A percentile compares a stretch with the other conserved stretches of the same genome.
phyloP scores from a whole-genome alignment of 2,888 invertebrate species.

The Drosophila atripex region DNA sequence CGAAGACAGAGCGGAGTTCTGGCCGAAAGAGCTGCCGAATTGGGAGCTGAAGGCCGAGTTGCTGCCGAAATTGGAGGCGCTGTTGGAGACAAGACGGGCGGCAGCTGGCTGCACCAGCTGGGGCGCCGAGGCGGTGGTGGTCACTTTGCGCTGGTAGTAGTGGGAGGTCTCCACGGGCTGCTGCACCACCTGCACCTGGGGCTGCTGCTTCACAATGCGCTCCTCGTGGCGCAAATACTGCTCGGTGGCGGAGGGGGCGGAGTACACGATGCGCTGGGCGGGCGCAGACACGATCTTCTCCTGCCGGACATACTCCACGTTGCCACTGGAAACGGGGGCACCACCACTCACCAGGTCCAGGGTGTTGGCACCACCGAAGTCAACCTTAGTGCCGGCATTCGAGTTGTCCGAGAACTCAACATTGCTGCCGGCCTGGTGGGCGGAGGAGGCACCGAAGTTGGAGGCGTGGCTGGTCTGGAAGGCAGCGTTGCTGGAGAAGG shows the following conservation, averaged over 20 bases:
- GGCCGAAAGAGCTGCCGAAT: slow-evolving; percentile 43
- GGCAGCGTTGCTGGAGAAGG: slow-evolving; percentile 59
- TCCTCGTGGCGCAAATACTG: slow-evolving; percentile 77
- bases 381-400: slow-evolving; percentile 64
- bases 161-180: slow-evolving; percentile 61
- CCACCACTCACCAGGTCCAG: slow-evolving; percentile 33
- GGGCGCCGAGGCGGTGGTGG: slow-evolving; percentile 61
- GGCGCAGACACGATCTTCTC: slow-evolving; percentile 55
- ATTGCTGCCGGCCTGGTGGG: slow-evolving; percentile 61
- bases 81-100: slow-evolving; percentile 44
- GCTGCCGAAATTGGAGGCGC: slow-evolving; percentile 48
- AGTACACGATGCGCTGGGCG: slow-evolving; percentile 61
- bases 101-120: slow-evolving; percentile 55
- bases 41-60: slow-evolving; percentile 60
- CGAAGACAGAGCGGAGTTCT: slow-evolving; percentile 17
- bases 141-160: slow-evolving; percentile 75
- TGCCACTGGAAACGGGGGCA: slow-evolving; percentile 42
- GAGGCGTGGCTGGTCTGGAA: slow-evolving; percentile 65
- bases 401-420: slow-evolving; percentile 60
- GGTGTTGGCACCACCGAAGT: slow-evolving; percentile 58
- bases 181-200: slow-evolving; percentile 60
- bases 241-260: slow-evolving; percentile 70
- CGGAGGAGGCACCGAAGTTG: slow-evolving; percentile 62
- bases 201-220: slow-evolving; percentile 64
- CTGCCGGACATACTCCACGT: slow-evolving; percentile 65